Conservation (phyloP, 2,113 vertebrate species). For the Zosterops borbonicus region DNA sequence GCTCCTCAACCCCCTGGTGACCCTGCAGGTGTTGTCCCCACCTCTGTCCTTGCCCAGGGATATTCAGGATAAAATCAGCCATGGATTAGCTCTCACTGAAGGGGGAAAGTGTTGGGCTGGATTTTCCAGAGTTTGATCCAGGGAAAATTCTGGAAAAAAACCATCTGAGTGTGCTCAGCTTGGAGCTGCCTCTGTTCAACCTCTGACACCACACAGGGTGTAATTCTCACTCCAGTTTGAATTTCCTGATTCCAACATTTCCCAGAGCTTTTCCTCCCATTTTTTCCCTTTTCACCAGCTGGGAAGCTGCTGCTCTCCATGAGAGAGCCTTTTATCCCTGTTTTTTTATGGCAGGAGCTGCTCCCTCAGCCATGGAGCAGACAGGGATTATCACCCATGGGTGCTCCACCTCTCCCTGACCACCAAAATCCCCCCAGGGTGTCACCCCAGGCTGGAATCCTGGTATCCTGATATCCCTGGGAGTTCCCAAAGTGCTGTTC, state of each 20-base stretch:
- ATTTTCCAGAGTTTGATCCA: background rate
- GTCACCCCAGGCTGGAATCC: background rate
- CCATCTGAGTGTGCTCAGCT: fast-evolving
- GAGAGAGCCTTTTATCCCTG: background rate
- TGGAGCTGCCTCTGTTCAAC: background rate
- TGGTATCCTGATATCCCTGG: background rate
- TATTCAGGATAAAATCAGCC: background rate
- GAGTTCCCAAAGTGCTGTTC: background rate
- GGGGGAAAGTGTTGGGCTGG: background rate
- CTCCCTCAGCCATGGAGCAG: background rate
- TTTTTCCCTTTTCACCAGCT: too few relatives aligned
- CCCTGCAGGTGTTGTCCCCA: background rate
- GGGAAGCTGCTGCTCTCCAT: background rate
- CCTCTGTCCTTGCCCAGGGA: background rate
- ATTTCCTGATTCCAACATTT: background rate
- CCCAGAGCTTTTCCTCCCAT: background rate
- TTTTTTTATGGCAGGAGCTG: background rate
- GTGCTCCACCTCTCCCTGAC: background rate
- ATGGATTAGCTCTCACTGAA: background rate
- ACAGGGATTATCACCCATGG: fast-evolving
- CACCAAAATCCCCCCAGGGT: background rate
- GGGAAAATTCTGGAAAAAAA: background rate
- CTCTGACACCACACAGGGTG: background rate
- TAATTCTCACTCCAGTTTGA: background rate
- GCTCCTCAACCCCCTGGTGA: background rate